Evolutionary conservation across 2,797 vertebrate genomes (phyloP), one percentile per base, ranked within the genome.

Genomic region (Eleutherodactylus coqui): DNA sequence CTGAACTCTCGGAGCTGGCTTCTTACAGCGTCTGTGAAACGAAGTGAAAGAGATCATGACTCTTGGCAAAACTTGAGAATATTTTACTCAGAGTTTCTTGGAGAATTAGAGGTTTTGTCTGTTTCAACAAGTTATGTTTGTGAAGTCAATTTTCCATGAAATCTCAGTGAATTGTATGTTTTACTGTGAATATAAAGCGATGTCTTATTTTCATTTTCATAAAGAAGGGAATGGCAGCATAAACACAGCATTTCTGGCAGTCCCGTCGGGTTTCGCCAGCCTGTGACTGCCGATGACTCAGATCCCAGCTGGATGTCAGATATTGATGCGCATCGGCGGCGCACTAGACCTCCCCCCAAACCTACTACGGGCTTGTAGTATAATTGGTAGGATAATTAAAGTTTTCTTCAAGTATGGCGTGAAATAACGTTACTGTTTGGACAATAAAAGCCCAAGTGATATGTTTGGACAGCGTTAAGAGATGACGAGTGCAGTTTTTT

Each of bases 401-500:
- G 36, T 82, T 82, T 72, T 53, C 49, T 58, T 83, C 21, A 73
- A 45, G 51, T 73, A 32, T 58, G 51, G 16, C 2, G 11, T 75
- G 27, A 58, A 58, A 58, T 60, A 69, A 36, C 38, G 41, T 49
- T 49, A 32, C 17, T 36, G 6, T 49, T 83, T 79, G 49, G 45
- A 78, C 24, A 53, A 29, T 64, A 13, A 78, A 76, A 77, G 19
- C 47, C 62, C 88, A 87, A 53, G 62, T 73, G 88, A 90, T 87
- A 47, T 47, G 19, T 90, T 93, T 89, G 88, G 75, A 90, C 85
- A 34, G 83, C 91, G 89, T 89, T 84, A 90, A 87, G 75, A 1
- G 0, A 13, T 91, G 89, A 90, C 43, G 77, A 92, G 86, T 89
- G 88, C 89, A 88, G 86, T 85, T 87, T 89, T 73, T 36, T 53